Evolutionary conservation across 2,113 vertebrate genomes (phyloP).

Genomic region (Motacilla tschutschensis): DNA sequence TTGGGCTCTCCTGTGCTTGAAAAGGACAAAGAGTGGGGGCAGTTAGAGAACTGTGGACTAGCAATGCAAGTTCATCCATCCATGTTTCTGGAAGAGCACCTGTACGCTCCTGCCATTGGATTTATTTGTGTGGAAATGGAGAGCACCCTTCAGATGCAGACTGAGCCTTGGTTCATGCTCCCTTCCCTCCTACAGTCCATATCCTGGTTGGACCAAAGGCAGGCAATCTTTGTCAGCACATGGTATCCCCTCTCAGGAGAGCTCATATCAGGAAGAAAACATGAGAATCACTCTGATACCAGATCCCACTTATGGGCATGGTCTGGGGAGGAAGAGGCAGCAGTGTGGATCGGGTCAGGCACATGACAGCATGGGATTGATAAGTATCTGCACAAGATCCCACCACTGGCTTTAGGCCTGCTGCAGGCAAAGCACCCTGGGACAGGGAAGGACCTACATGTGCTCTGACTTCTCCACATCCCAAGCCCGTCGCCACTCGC

Average conservation of each 20-base stretch:
- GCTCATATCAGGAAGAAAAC: not conserved
- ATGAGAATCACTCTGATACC: not conserved
- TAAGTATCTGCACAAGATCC: not conserved
- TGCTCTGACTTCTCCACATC: constrained; percentile 91
- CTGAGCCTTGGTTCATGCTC: not conserved
- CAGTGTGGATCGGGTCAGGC: not conserved
- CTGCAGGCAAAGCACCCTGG: not conserved
- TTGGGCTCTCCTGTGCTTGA: not conserved
- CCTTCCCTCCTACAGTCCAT: not conserved
- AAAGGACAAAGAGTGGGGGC: not conserved
- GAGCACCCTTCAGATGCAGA: not conserved
- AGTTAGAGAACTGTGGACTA: not conserved
- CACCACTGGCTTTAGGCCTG: not conserved
- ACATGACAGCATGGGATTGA: not conserved
- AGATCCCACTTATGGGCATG: not conserved
- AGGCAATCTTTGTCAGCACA: not conserved
- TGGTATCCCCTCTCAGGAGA: not conserved
- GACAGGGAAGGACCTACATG: constrained; percentile 77
- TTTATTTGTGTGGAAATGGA: not conserved
- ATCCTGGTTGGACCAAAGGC: not conserved
- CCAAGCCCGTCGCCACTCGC: constrained; percentile 96
- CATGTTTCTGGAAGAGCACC: not conserved
- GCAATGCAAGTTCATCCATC: not conserved
- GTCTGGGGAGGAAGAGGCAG: not conserved
- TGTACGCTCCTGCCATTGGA: not conserved